Evolutionary conservation across 2,113 vertebrate species (phyloP), one percentile per base, ranked within the genome.

Genomic region (Eidolon helvum): DNA sequence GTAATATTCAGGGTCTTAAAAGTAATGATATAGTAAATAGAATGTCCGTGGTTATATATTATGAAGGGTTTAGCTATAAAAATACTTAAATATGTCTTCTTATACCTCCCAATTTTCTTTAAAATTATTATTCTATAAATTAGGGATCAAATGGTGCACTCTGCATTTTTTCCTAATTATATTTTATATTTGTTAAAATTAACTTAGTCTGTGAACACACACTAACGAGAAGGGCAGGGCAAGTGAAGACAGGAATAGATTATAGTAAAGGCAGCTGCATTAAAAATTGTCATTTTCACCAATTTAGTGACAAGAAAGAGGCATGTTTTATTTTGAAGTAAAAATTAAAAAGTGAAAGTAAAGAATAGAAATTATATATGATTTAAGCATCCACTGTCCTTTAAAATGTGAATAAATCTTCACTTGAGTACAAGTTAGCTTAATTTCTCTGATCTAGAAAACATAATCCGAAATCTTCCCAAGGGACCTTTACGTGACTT

Each of bases 381-480:
- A 74, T 45, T 77, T 68, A 95, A 90, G 65, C 92, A 92, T 90
- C 12, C 30, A 55, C 0, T 68, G 40, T 57, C 33, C 48, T 66
- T 90, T 57, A 94, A 95, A 92, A 95, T 80, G 19, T 45, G 96
- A 55, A 45, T 84, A 93, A 69, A 38, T 93, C 94, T 95, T 91
- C 74, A 92, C 35, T 75, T 77, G 15, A 24, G 22, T 75, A 75
- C 43, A 96, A 87, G 35, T 74, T 83, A 86, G 65, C n/a, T 89
- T 86, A 83, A 85, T 88, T 92, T 65, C 91, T 26, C 48, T 80
- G 8, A 86, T 53, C 50, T 92, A 77, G 15, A 79, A 87, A 97
- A 85, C 45, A 75, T 33, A 92, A 87, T 75, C 43, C 77, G 71
- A 83, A 92, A 82, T 43, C 74, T 74, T 40, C 55, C 68, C 55